These are phyloP conservation scores for Symphodus melops DNA, from an alignment of 2,113 vertebrate genomes.

Conservation along the genomic window DNA sequence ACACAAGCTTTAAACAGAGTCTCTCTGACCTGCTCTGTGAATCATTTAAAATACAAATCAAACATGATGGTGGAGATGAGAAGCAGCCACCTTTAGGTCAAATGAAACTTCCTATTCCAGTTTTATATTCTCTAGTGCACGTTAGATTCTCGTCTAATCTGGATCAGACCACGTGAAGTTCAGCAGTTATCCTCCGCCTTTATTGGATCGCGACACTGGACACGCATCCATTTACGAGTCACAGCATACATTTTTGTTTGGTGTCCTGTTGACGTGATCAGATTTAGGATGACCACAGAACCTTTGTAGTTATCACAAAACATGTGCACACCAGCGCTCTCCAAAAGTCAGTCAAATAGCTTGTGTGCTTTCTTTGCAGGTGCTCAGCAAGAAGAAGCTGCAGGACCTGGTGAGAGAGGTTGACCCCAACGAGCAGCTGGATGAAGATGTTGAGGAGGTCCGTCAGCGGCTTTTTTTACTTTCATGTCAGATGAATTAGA, in stretches of 20 bases:
- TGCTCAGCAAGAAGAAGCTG: conserved; percentile 97
- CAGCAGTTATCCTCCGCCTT: too few species aligned
- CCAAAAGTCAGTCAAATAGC: neutral
- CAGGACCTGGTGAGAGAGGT: conserved; percentile 98
- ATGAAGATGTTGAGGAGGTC: conserved; percentile 99
- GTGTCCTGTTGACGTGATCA: neutral
- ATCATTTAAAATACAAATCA: too few species aligned
- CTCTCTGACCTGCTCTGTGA: neutral
- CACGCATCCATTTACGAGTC: too few species aligned
- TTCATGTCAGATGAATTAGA: neutral
- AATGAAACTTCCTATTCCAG: too few species aligned
- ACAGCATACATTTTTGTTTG: too few species aligned
- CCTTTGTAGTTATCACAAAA: neutral
- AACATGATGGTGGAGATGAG: neutral
- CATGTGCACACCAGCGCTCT: neutral
- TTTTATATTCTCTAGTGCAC: too few species aligned
- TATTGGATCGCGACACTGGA: too few species aligned
- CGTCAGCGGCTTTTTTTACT: conserved; percentile 34
- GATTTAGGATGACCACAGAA: neutral
- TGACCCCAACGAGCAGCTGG: conserved; percentile 97
- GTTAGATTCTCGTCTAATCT: too few species aligned
- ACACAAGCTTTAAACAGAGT: neutral
- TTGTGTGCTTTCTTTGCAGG: conserved; percentile 75
- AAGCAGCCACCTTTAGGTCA: neutral
- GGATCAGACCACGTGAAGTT: too few species aligned